Base-by-base conservation (phyloP, 2,113 vertebrate genomes). In the Perca schrenkii region DNA sequence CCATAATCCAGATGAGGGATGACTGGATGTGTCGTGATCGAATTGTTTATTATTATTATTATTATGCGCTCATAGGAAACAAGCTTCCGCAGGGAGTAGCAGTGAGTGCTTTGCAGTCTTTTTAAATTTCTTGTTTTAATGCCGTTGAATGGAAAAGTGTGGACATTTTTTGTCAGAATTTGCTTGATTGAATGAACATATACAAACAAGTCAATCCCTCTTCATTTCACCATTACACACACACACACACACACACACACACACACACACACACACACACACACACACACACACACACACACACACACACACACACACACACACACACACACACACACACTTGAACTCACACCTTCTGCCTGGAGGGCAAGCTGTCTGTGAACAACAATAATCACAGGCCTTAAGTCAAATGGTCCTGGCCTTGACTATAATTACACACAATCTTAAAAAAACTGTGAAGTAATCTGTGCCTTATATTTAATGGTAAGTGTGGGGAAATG, bases 301-400 rank as follows among this genome's bases (percentile, higher is more conserved):
- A 31, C 31, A 31, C 31, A 31, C 31, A 31, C 31, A 31, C 31
- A 31, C 31, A 31, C 31, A 31, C 31, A 31, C 31, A 31, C 31
- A 31, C 31, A 31, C 31, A 31, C 40, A 43, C 4, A 50, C 50
- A 19, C 17, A 25, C 8, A 61, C 25, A n/a, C 49, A 19, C 13
- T 43, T 11, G 40, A 43, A 43, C 40, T 43, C 40, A 2, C 10
- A 11, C 40, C 40, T 43, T 43, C 10, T 43, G 40, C 10, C 40
- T 43, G 40, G 40, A 43, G 40, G 40, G 49, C 14, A 16, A 62
- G 36, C 53, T 52, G 71, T 77, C 75, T 87, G 80, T 28, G 56
- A 71, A 64, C 74, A 68, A 74, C 77, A 65, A 72, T 89, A 88
- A 90, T 86, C 80, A 89, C 83, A 90, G 81, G 75, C 78, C 78